These are phyloP conservation scores for Lottia gigantea DNA, from an alignment of 2,888 invertebrate genomes.

Conservation along the genomic window DNA sequence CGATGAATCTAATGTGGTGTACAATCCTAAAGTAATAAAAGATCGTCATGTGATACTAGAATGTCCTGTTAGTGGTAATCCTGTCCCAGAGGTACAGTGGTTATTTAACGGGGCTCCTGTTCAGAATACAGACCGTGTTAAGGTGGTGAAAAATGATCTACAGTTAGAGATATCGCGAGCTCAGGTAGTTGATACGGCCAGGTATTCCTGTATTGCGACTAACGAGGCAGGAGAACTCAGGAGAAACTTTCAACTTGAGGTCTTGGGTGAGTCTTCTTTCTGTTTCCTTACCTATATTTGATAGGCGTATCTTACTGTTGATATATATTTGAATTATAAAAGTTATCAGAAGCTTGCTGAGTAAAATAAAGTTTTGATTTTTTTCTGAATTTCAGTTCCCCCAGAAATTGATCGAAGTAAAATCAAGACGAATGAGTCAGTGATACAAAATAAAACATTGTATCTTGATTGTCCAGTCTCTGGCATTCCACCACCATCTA, in stretches of 20 bases:
- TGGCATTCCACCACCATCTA: conserved; percentile 66
- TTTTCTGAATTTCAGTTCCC: conserved; percentile 56
- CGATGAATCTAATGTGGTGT: conserved; percentile 62
- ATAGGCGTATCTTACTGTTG: too few relatives aligned
- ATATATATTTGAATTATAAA: too few relatives aligned
- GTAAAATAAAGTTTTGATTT: too few relatives aligned
- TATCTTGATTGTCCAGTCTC: conserved; percentile 64
- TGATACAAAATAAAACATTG: conserved; percentile 62
- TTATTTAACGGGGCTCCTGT: conserved; percentile 47
- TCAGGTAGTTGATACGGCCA: conserved; percentile 64
- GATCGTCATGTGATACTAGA: conserved; percentile 66
- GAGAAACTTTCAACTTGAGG: conserved; percentile 62
- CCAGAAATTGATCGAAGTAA: conserved; percentile 48
- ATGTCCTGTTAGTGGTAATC: conserved; percentile 69
- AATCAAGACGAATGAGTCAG: conserved; percentile 51
- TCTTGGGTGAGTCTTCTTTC: conserved; percentile 51
- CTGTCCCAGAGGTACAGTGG: conserved; percentile 67
- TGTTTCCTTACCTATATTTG: too few relatives aligned
- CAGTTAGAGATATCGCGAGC: conserved; percentile 55
- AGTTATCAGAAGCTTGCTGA: too few relatives aligned
- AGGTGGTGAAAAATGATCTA: conserved; percentile 37
- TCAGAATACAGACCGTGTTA: conserved; percentile 25
- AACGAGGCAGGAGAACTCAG: conserved; percentile 70
- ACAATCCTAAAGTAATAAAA: conserved; percentile 61
- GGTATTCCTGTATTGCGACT: conserved; percentile 69